Base-by-base conservation (phyloP, 2,113 vertebrate genomes). In the Passer montanus region DNA sequence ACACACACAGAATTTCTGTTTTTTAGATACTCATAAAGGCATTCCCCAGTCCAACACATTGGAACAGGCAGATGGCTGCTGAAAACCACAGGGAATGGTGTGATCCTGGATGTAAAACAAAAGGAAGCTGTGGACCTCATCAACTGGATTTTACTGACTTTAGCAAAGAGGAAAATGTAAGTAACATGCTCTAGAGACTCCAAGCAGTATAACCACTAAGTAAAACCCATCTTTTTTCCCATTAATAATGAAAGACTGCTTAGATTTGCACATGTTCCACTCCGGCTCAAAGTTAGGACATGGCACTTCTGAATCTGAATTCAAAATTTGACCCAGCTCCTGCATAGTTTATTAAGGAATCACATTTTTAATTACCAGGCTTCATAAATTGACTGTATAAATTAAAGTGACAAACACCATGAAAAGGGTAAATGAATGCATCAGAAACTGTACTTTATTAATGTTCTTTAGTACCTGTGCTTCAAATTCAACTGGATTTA, bases 191-290 rank as follows among this genome's bases (percentile, higher is more conserved):
- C 66, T 66, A 2, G 6, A 80, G 85, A 84, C 39, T 77, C 9
- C 58, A 79, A 68, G 30, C 49, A 64, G 6, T 15, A 58, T 27
- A 87, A 69, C 13, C 30, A 33, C 28, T 9, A 35, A 76, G n/a
- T 41, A 41, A 82, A 82, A 58, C 5, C 79, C 7, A 33, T 69
- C 7, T 69, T 89, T 78, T 84, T 28, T 2, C 39, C 28, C 37
- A 66, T 86, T 53, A 95, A 87, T 94, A 84, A 90, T 90, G 82
- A 37, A 91, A 73, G 62, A 49, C 56, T 72, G 33, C 73, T 93
- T 79, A 56, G 26, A 90, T 67, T 80, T 94, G 70, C 43, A 69
- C 39, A 77, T 13, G 8, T 35, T 59, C 39, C 18, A 73, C 8
- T 86, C 43, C 24, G 56, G 70, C 79, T 77, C 17, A 22, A 83